Conservation (phyloP, 2,113 vertebrate species). For the Physeter macrocephalus region DNA sequence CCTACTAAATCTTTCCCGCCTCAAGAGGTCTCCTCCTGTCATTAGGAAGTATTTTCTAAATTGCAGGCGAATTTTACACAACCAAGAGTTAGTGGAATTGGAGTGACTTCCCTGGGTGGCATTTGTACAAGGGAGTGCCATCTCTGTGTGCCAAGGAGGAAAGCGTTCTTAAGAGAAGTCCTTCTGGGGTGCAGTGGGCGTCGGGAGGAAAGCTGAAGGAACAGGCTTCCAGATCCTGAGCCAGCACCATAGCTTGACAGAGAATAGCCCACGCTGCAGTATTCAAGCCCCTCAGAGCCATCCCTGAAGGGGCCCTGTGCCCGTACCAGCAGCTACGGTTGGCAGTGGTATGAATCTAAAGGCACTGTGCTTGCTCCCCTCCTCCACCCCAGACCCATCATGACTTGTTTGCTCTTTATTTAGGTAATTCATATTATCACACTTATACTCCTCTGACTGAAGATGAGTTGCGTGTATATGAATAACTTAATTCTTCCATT, state of each 20-base stretch:
- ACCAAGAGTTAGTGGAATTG: not conserved
- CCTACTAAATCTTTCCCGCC: conserved; percentile 1
- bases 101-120: conserved; percentile 4
- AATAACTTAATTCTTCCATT: conserved; percentile 68
- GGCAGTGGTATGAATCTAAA: not conserved
- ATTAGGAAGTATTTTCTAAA: not conserved
- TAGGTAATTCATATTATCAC: conserved; percentile 53
- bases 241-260: conserved; percentile 53
- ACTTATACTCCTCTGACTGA: conserved; percentile 58
- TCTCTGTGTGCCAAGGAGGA: not conserved
- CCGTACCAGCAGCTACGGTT: conserved; percentile 57
- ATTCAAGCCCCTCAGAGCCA: conserved; percentile 1
- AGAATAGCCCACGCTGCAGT: conserved; percentile 60
- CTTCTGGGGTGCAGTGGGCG: not conserved
- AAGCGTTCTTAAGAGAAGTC: conserved; percentile 14
- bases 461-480: conserved; percentile 52
- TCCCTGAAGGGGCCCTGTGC: conserved; percentile 17
- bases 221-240: conserved; percentile 19
- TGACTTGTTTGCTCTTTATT: conserved; percentile 63
- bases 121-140: not conserved
- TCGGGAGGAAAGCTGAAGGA: not conserved
- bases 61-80: not conserved
- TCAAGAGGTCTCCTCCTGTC: not conserved
- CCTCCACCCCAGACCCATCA: not conserved
- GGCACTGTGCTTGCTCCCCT: not conserved